phyloP scores from a whole-genome alignment of 2,113 vertebrate genomes.

The Gambusia affinis region DNA sequence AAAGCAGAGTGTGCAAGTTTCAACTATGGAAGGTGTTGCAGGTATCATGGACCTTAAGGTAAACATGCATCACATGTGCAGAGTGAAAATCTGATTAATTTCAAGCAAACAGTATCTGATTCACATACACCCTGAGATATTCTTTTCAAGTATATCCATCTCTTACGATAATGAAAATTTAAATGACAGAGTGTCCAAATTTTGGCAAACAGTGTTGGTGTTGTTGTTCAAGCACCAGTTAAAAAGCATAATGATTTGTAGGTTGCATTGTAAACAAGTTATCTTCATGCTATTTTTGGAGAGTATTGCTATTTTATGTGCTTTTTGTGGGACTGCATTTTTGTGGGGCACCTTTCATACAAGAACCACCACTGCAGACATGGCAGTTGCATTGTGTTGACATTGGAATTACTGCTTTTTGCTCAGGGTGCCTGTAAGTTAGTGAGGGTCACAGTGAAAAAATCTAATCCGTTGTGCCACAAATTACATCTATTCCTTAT shows the following conservation, averaged over 20 bases:
- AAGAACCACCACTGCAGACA: not conserved
- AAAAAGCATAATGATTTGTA: too few species aligned
- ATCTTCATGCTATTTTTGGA: too few species aligned
- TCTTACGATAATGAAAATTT: not conserved
- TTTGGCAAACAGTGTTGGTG: too few species aligned
- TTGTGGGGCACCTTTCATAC: not conserved
- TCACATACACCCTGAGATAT: not conserved
- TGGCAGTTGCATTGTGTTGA: not conserved
- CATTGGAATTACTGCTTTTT: not conserved
- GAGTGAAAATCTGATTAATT: not conserved
- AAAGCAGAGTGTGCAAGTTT: conserved; percentile 9
- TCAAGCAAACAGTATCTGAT: not conserved
- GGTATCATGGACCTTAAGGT: conserved; percentile 87
- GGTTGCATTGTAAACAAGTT: too few species aligned
- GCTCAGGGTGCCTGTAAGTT: not conserved
- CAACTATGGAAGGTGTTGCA: conserved; percentile 83
- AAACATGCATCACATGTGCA: conserved; percentile 35
- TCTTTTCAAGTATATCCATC: not conserved
- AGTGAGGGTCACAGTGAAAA: not conserved
- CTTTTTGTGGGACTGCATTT: not conserved
- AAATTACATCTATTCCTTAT: not conserved
- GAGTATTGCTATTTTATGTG: too few species aligned
- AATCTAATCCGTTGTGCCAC: not conserved
- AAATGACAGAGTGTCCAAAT: too few species aligned
- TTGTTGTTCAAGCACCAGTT: too few species aligned